Percentiles rank a stretch among this genome's conserved stretches.
Conservation (phyloP, 1,140 invertebrate genomes). For the Piezodorus guildinii region DNA sequence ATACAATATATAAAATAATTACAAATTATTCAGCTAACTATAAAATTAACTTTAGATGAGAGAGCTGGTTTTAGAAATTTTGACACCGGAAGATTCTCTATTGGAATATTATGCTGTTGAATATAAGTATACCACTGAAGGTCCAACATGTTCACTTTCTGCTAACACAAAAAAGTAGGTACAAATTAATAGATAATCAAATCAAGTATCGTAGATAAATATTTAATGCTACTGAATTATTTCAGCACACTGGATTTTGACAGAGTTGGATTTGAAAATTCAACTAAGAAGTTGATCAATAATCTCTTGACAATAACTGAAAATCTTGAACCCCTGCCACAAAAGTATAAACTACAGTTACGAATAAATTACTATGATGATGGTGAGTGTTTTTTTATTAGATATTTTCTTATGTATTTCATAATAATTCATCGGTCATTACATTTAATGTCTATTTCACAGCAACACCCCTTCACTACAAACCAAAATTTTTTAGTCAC, state of each 20-base stretch:
- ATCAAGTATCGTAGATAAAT: too few relatives aligned
- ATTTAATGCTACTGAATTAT: background rate
- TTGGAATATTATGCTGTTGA: conserved; percentile 11
- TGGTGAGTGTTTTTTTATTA: background rate
- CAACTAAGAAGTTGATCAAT: background rate
- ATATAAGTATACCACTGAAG: background rate
- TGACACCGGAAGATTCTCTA: background rate
- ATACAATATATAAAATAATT: background rate
- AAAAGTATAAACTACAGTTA: background rate
- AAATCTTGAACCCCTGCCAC: background rate
- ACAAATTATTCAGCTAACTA: background rate
- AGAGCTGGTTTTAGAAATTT: conserved; percentile 5
- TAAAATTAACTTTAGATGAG: background rate
- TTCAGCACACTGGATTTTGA: background rate
- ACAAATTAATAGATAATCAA: background rate
- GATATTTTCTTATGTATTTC: too few relatives aligned
- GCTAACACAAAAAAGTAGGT: background rate
- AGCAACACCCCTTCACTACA: conserved; percentile 3
- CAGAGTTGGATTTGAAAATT: background rate
- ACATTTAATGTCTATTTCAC: background rate
- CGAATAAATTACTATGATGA: conserved; percentile 14
- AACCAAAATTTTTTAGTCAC: conserved; percentile 4
- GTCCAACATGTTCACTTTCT: conserved; percentile 1
- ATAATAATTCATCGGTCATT: too few relatives aligned
- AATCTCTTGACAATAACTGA: conserved; percentile 4